phyloP scores from a whole-genome alignment of 1,140 invertebrate species.

The Lethocerus indicus region DNA sequence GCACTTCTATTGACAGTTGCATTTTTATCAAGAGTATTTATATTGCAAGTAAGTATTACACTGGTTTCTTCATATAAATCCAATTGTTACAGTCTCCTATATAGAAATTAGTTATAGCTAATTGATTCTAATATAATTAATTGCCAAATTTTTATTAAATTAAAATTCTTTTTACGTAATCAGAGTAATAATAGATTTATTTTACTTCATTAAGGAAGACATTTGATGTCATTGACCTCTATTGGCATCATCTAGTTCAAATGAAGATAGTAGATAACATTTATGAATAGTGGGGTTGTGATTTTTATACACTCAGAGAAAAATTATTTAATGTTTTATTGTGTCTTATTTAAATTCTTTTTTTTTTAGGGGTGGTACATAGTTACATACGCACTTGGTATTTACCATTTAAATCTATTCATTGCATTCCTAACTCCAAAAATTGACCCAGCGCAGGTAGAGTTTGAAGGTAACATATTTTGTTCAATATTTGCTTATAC shows the following conservation, averaged over 20 bases:
- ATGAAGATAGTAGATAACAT: too few species aligned
- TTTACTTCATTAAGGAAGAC: too few species aligned
- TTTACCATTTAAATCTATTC: constrained; percentile 98
- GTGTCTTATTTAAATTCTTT: constrained; percentile 17
- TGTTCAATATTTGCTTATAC: constrained; percentile 1
- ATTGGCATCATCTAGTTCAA: too few species aligned
- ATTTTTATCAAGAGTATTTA: constrained; percentile 27
- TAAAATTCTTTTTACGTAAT: background rate
- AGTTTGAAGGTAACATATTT: constrained; percentile 56
- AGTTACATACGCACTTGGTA: constrained; percentile 94
- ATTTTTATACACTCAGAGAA: too few species aligned
- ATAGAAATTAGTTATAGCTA: too few species aligned
- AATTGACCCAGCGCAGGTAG: constrained; percentile 85
- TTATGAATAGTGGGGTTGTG: too few species aligned
- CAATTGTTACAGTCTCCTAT: background rate
- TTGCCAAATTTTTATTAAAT: background rate
- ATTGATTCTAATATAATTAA: too few species aligned
- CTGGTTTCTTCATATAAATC: too few species aligned
- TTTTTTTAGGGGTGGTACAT: constrained; percentile 95
- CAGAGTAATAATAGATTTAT: background rate
- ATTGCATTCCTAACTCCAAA: constrained; percentile 99
- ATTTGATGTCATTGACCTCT: too few species aligned
- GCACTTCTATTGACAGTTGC: constrained; percentile 26
- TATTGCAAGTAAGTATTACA: constrained; percentile 24
- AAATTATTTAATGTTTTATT: background rate